A percentile compares a stretch with the other conserved stretches of the same genome.
Evolutionary conservation across 1,140 invertebrate genomes (phyloP).

Genomic region (Drosophila auraria): DNA sequence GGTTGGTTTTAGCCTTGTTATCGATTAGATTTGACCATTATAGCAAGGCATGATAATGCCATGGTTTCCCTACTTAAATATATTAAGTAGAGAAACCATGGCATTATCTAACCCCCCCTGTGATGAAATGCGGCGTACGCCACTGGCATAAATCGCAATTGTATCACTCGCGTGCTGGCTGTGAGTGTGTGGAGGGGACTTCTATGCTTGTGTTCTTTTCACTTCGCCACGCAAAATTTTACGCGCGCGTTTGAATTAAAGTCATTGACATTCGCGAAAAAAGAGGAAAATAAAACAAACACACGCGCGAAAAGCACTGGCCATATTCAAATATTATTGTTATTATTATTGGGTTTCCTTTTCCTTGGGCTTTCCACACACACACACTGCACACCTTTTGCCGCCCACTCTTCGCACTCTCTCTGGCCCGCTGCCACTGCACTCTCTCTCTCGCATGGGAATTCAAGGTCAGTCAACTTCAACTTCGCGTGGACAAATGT

Average conservation of each 20-base stretch:
- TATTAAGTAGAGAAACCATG: too few species aligned
- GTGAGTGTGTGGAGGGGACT: neutral
- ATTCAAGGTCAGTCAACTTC: slow-evolving; percentile 59
- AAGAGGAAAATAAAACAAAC: slow-evolving; percentile 18
- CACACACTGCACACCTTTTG: slow-evolving; percentile 12
- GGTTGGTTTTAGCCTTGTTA: neutral
- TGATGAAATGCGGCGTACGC: slow-evolving; percentile 7
- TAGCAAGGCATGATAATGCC: neutral
- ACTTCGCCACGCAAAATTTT: slow-evolving; percentile 19
- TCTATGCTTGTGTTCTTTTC: slow-evolving; percentile 50
- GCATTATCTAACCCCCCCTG: neutral
- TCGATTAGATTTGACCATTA: neutral
- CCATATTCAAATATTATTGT: slow-evolving; percentile 39
- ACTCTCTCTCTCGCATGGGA: slow-evolving; percentile 30
- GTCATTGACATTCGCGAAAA: slow-evolving; percentile 52
- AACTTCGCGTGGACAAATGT: slow-evolving; percentile 57
- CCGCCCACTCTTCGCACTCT: slow-evolving; percentile 13
- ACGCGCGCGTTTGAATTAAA: slow-evolving; percentile 52
- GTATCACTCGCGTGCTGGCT: slow-evolving; percentile 9
- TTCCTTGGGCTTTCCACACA: slow-evolving; percentile 19
- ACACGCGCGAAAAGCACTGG: slow-evolving; percentile 31
- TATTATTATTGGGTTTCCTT: slow-evolving; percentile 35
- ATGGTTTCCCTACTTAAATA: neutral
- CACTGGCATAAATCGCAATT: slow-evolving; percentile 45
- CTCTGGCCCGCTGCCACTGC: slow-evolving; percentile 2